A percentile compares a stretch with the other conserved stretches of the same genome.
Conservation (phyloP, 2,113 vertebrate species). For the Pedetes capensis region DNA sequence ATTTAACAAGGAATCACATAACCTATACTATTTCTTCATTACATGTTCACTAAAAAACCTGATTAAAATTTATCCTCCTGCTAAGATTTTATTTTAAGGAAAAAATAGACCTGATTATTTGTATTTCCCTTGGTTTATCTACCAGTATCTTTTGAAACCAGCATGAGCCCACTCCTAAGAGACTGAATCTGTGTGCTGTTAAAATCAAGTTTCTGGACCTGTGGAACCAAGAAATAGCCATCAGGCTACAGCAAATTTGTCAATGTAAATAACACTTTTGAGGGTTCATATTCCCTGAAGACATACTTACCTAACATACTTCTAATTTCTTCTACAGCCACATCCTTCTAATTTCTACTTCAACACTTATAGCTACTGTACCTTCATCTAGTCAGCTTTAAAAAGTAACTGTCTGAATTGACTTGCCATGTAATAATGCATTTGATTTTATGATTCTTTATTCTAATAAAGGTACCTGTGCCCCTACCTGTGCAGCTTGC, state of each 20-base stretch:
- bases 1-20: not conserved
- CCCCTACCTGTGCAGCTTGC: slow-evolving; percentile 86
- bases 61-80: slow-evolving; percentile 10
- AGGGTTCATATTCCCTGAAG: not conserved
- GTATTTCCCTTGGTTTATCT: slow-evolving; percentile 43
- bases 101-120: slow-evolving; percentile 13
- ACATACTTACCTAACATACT: not conserved
- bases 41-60: not conserved
- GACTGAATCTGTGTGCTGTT: not conserved
- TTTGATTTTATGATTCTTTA: not conserved
- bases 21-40: not conserved
- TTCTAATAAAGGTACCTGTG: not conserved
- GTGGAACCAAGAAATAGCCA: not conserved
- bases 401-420: not conserved
- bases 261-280: not conserved
- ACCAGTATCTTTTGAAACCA: not conserved
- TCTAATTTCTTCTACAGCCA: not conserved
- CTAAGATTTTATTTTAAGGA: slow-evolving; percentile 14
- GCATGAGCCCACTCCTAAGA: not conserved
- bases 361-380: not conserved
- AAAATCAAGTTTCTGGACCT: slow-evolving; percentile 21
- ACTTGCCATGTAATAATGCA: not conserved
- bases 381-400: not conserved
- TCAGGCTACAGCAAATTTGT: not conserved
- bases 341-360: not conserved